These are phyloP conservation scores for Bradypodion ventrale DNA, from an alignment of 2,797 vertebrate genomes.

Conservation along the genomic window DNA sequence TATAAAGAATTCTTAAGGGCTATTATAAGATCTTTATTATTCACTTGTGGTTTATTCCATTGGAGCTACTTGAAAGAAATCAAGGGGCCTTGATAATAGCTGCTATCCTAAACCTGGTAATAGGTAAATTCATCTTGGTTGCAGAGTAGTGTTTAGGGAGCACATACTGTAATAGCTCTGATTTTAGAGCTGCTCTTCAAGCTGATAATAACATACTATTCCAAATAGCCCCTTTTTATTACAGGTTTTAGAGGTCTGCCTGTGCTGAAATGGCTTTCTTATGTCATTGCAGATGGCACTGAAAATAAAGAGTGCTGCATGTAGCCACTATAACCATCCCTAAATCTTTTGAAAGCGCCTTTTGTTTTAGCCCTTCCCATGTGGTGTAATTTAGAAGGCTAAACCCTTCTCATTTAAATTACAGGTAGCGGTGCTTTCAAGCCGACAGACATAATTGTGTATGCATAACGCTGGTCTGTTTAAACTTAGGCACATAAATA, in stretches of 20 bases:
- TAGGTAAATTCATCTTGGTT: slow-evolving; percentile 76
- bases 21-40: slow-evolving; percentile 83
- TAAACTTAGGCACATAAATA: neutral
- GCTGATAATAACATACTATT: slow-evolving; percentile 72
- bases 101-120: slow-evolving; percentile 73
- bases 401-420: slow-evolving; percentile 4
- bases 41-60: slow-evolving; percentile 79
- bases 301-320: slow-evolving; percentile 47
- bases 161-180: slow-evolving; percentile 71
- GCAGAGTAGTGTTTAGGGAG: slow-evolving; percentile 65
- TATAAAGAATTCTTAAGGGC: slow-evolving; percentile 78
- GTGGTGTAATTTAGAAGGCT: slow-evolving; percentile 29
- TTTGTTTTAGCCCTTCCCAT: slow-evolving; percentile 42
- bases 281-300: slow-evolving; percentile 32
- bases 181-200: slow-evolving; percentile 74
- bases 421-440: slow-evolving; percentile 19
- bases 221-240: slow-evolving; percentile 68
- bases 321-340: slow-evolving; percentile 38
- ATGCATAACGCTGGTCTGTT: neutral
- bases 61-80: slow-evolving; percentile 78
- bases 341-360: slow-evolving; percentile 33
- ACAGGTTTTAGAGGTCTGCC: slow-evolving; percentile 61
- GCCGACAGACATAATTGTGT: neutral
- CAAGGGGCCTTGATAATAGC: slow-evolving; percentile 74
- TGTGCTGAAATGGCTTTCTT: slow-evolving; percentile 46